phyloP scores from a whole-genome alignment of 37 sponge, comb jelly and placozoan genomes.

The Amphimedon queenslandica region DNA sequence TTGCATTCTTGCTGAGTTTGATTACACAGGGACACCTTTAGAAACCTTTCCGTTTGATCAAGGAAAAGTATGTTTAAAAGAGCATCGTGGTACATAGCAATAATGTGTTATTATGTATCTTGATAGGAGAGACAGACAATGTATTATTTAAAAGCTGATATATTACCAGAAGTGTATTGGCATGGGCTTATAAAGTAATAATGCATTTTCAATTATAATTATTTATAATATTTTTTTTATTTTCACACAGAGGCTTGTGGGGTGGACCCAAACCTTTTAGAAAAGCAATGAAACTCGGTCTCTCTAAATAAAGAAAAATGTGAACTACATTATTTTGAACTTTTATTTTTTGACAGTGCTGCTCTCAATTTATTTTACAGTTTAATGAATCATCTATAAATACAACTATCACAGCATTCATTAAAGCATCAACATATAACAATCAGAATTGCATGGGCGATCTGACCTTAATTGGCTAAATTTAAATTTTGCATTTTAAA shows the following conservation, averaged over 20 bases:
- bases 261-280: constrained; percentile 52
- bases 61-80: constrained; percentile 56
- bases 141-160: constrained; percentile 75
- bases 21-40: constrained; percentile 69
- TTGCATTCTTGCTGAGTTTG: constrained; percentile 90
- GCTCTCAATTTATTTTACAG: too few species aligned
- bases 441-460: too few species aligned
- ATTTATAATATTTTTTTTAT: background rate
- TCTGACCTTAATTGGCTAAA: too few species aligned
- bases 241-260: constrained; percentile 61
- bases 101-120: background rate
- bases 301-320: background rate
- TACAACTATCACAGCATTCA: too few species aligned
- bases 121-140: constrained; percentile 49
- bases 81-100: background rate
- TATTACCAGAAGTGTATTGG: constrained; percentile 83
- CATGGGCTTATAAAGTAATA: constrained; percentile 68
- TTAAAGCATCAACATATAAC: too few species aligned
- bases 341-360: too few species aligned
- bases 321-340: too few species aligned
- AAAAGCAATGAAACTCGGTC: constrained; percentile 35
- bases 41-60: constrained; percentile 93
- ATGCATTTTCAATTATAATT: background rate
- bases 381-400: too few species aligned
- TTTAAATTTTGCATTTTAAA: too few species aligned